Percentiles rank a stretch among this genome's conserved stretches.
Conservation (phyloP, 2,888 invertebrate genomes). For the Zygogramma bicolorata region DNA sequence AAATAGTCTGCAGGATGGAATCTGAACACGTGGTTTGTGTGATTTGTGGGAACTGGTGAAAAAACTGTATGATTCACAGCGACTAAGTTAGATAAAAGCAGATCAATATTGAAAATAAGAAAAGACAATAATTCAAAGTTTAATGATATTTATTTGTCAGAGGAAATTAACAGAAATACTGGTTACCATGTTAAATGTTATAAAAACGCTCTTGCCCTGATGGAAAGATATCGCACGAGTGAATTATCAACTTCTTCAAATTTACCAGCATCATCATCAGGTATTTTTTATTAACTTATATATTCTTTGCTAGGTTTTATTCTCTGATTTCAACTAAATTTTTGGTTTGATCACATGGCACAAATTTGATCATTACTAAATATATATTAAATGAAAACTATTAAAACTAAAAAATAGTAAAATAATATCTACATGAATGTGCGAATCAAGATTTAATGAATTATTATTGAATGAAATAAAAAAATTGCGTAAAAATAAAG, state of each 20-base stretch:
- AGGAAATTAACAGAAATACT: background rate
- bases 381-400: no score
- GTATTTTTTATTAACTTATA: slow-evolving; percentile 15
- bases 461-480: no score
- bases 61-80: slow-evolving; percentile 14
- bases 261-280: no score
- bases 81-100: background rate
- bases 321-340: slow-evolving; percentile 8
- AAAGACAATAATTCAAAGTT: slow-evolving; percentile 3
- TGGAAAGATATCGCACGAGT: no score
- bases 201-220: no score
- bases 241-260: no score
- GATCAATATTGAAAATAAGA: slow-evolving; percentile 17
- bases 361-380: no score
- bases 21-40: slow-evolving; percentile 22
- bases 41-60: slow-evolving; percentile 21
- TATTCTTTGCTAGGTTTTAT: background rate
- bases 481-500: background rate
- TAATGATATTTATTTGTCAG: slow-evolving; percentile 8
- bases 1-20: slow-evolving; percentile 21
- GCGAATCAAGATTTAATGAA: background rate
- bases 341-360: no score
- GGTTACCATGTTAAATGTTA: no score
- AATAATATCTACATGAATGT: background rate
- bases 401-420: no score